A percentile compares a stretch with the other conserved stretches of the same genome.
These are phyloP conservation scores for Pegea sp. DNA, from an alignment of 23 tunicate genomes.

Conservation along the genomic window DNA sequence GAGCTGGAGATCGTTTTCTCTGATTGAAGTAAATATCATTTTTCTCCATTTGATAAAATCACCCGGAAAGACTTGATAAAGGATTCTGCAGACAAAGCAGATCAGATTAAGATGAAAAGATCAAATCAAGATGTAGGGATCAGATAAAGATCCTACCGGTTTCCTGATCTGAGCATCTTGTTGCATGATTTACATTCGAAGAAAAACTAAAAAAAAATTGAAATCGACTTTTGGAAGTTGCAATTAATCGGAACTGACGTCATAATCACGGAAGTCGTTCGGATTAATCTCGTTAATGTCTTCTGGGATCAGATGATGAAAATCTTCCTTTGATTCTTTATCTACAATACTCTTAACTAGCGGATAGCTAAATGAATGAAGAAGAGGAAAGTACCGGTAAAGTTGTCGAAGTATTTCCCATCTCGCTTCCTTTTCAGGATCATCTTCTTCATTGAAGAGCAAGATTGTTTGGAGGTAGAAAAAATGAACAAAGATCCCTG, in stretches of 20 bases:
- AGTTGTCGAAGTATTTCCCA: background rate
- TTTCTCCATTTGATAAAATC: conserved; percentile 52
- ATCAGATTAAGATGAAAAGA: background rate
- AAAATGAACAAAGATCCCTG: background rate
- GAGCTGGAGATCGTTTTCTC: conserved; percentile 62
- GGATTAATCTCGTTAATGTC: too few species aligned
- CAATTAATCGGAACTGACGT: too few species aligned
- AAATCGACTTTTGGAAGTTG: background rate
- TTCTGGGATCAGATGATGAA: too few species aligned
- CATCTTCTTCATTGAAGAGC: background rate
- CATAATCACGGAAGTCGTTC: too few species aligned
- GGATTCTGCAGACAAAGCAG: conserved; percentile 17
- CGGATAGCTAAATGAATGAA: background rate
- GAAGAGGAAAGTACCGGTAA: background rate
- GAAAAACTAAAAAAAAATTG: conserved; percentile 14
- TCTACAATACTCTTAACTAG: background rate
- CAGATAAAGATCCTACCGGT: conserved; percentile 19
- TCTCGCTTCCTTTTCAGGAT: background rate
- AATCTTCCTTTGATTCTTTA: too few species aligned
- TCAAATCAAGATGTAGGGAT: background rate
- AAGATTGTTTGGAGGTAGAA: background rate
- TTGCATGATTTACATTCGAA: conserved; percentile 75
- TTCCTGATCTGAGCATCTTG: conserved; percentile 41
- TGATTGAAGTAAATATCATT: conserved; percentile 55
- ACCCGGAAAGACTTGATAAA: conserved; percentile 93